Evolutionary conservation across 1,140 invertebrate species (phyloP).

Genomic region (Sarcophaga peregrina): DNA sequence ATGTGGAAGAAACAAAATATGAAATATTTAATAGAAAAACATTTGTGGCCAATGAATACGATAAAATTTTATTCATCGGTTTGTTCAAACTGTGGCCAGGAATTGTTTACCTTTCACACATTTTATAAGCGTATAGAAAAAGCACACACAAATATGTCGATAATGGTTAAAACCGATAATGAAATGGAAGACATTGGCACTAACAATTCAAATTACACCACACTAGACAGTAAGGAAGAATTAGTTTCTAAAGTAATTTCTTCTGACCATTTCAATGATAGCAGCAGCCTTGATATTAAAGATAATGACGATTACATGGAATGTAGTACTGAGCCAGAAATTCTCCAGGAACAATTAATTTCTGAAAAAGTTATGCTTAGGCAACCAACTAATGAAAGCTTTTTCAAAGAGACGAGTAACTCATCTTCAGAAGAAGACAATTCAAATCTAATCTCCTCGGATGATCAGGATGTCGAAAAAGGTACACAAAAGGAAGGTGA

Average conservation of each 20-base stretch:
- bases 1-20: neutral
- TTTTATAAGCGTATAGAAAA: slow-evolving; percentile 23
- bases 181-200: neutral
- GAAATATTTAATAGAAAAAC: slow-evolving; percentile 14
- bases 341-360: neutral
- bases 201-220: neutral
- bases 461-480: too few species aligned
- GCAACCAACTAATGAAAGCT: too few species aligned
- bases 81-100: slow-evolving; percentile 33
- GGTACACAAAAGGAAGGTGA: too few species aligned
- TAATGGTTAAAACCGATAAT: neutral
- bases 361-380: too few species aligned
- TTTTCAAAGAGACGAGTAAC: too few species aligned
- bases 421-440: too few species aligned
- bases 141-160: neutral
- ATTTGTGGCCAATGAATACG: neutral
- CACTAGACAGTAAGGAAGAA: neutral
- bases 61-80: neutral
- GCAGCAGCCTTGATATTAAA: slow-evolving; percentile 1
- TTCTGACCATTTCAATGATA: neutral
- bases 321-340: neutral
- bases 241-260: neutral
- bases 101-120: slow-evolving; percentile 4
- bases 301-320: neutral
- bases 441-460: too few species aligned